phyloP scores from a whole-genome alignment of 2,797 vertebrate genomes.

The Salarias fasciatus region DNA sequence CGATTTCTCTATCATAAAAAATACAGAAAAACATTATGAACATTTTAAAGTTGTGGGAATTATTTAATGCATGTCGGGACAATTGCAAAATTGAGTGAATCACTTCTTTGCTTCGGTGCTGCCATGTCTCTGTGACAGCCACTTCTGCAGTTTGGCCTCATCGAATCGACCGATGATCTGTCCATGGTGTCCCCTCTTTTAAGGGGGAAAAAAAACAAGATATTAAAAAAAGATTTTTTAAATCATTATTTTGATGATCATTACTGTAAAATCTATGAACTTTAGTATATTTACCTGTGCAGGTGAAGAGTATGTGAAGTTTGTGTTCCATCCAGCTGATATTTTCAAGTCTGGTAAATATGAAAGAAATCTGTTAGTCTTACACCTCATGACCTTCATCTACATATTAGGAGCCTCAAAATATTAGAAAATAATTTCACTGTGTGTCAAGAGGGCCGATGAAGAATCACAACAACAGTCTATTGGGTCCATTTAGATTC shows the following conservation, averaged over 20 bases:
- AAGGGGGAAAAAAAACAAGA: constrained; percentile 4
- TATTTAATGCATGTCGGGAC: background rate
- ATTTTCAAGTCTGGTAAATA: constrained; percentile 70
- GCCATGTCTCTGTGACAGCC: constrained; percentile 42
- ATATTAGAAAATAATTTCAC: too few relatives aligned
- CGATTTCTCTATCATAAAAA: constrained; percentile 67
- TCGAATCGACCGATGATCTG: constrained; percentile 59
- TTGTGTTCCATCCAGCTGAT: constrained; percentile 76
- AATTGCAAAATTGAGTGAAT: too few relatives aligned
- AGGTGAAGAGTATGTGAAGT: constrained; percentile 61
- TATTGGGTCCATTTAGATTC: too few relatives aligned
- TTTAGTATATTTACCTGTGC: constrained; percentile 59
- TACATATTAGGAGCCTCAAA: too few relatives aligned
- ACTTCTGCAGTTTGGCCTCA: constrained; percentile 62
- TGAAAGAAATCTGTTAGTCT: background rate
- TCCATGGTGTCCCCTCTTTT: constrained; percentile 22
- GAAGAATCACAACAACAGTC: too few relatives aligned
- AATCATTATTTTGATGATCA: background rate
- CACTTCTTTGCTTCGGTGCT: constrained; percentile 55
- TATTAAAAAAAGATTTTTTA: fast-evolving
- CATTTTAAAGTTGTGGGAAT: background rate
- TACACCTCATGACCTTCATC: too few relatives aligned
- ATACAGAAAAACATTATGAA: background rate
- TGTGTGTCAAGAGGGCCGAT: too few relatives aligned
- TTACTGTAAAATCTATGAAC: background rate